Conservation (phyloP, 1,140 invertebrate species). For the Neotoxoptera formosana region DNA sequence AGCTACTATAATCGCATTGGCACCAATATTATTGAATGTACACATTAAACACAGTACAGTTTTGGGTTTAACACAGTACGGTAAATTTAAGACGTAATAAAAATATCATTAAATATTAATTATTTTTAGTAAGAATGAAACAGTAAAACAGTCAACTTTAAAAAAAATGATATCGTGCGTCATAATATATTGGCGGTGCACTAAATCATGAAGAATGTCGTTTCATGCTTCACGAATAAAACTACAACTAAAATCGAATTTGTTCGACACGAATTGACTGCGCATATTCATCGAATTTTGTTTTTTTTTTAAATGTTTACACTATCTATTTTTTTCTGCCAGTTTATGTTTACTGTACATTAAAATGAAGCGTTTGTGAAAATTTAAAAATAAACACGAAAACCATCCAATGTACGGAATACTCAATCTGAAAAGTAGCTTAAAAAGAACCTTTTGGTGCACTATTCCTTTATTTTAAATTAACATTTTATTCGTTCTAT, state of each 20-base stretch:
- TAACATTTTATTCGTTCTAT: neutral
- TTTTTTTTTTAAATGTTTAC: neutral
- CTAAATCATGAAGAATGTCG: neutral
- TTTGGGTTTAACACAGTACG: too few species aligned
- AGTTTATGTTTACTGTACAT: neutral
- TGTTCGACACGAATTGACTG: neutral
- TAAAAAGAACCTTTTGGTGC: neutral
- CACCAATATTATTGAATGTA: neutral
- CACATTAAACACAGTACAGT: too few species aligned
- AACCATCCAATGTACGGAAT: neutral
- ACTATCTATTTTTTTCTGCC: neutral
- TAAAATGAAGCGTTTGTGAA: neutral
- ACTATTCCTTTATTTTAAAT: neutral
- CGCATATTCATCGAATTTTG: neutral
- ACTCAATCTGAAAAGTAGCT: neutral
- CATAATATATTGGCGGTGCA: too few species aligned
- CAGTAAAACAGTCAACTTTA: too few species aligned
- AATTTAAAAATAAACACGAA: neutral
- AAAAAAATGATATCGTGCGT: too few species aligned
- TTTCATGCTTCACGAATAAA: neutral
- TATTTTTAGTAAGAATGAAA: too few species aligned
- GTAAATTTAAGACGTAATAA: neutral
- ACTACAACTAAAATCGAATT: neutral
- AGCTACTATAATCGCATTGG: neutral
- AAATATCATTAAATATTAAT: neutral